Evolutionary conservation across 2,888 invertebrate genomes (phyloP).

Genomic region (Himalopsyche anomala): DNA sequence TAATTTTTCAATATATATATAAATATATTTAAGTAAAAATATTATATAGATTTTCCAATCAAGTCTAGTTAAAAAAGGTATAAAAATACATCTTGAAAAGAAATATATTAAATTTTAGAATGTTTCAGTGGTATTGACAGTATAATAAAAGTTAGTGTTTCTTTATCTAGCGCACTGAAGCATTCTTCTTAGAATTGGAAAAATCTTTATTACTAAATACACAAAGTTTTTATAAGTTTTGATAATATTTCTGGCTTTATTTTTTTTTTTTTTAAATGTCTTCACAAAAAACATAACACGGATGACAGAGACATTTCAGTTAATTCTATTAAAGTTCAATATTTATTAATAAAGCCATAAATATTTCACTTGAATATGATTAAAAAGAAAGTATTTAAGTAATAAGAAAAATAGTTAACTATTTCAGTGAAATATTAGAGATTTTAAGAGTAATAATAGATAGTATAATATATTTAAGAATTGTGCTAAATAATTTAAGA

Average conservation of each 20-base stretch:
- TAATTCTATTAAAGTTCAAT: background rate
- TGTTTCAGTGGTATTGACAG: too few species aligned
- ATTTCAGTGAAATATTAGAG: background rate
- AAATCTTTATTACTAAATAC: background rate
- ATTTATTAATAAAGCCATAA: background rate
- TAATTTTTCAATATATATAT: too few species aligned
- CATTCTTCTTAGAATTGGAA: background rate
- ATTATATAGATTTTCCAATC: too few species aligned
- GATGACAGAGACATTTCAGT: background rate
- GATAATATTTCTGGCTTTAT: constrained; percentile 13
- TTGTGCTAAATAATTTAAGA: background rate
- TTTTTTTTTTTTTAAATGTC: background rate
- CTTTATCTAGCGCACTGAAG: too few species aligned
- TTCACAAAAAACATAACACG: background rate
- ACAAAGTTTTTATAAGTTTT: background rate
- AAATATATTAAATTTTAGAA: too few species aligned
- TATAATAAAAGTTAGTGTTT: too few species aligned
- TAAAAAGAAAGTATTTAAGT: background rate
- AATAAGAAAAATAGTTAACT: background rate
- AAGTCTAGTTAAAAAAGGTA: too few species aligned
- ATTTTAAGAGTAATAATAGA: background rate
- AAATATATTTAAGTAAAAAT: too few species aligned
- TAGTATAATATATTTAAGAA: background rate
- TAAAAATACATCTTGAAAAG: too few species aligned
- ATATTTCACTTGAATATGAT: background rate